phyloP scores from a whole-genome alignment of 2,113 vertebrate genomes.

The Seriola rivoliana region DNA sequence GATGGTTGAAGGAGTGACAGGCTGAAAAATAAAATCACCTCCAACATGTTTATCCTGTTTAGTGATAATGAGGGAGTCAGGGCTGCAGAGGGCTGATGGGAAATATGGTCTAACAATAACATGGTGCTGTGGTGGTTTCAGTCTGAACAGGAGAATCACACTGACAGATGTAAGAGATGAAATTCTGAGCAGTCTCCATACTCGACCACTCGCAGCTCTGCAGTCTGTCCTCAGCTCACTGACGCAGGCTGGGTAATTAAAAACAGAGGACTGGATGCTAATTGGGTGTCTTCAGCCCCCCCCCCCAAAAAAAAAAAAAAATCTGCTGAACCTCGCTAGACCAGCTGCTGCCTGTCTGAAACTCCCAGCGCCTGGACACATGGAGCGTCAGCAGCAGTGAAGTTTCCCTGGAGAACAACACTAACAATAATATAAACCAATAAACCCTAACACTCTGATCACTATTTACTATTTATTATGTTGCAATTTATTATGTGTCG shows the following conservation, averaged over 20 bases:
- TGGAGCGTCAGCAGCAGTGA: conserved; percentile 23
- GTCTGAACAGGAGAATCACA: not conserved
- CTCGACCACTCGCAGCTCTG: conserved; percentile 15
- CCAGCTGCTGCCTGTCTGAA: conserved; percentile 61
- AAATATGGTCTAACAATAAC: conserved; percentile 8
- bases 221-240: conserved; percentile 23
- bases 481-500: not conserved
- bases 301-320: too few species aligned
- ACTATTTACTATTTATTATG: too few species aligned
- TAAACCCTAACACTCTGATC: not conserved
- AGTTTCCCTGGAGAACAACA: conserved; percentile 44
- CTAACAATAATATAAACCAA: too few species aligned
- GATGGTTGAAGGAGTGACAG: conserved; percentile 27
- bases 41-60: not conserved
- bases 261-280: conserved; percentile 46
- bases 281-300: conserved; percentile 23
- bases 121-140: too few species aligned
- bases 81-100: conserved; percentile 2
- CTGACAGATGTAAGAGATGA: conserved; percentile 10
- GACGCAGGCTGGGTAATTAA: conserved; percentile 33
- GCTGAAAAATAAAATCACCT: not conserved
- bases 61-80: not conserved
- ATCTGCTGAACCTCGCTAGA: conserved; percentile 31
- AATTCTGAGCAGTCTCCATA: not conserved
- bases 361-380: conserved; percentile 9